These are phyloP conservation scores for Phyllopteryx taeniolatus DNA, from an alignment of 2,113 vertebrate genomes.

Conservation along the genomic window DNA sequence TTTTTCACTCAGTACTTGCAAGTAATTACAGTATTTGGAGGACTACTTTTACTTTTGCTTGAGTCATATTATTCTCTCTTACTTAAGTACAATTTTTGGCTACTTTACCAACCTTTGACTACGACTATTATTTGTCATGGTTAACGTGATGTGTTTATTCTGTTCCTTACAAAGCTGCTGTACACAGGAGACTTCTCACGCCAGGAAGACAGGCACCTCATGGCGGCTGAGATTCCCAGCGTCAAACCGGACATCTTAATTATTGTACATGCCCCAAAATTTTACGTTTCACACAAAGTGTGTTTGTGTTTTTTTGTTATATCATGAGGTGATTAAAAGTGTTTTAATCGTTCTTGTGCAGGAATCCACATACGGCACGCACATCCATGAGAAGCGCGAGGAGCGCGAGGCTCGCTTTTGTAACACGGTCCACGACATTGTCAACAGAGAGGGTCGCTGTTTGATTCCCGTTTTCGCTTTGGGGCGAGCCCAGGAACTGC, in stretches of 20 bases:
- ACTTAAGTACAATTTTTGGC: not conserved
- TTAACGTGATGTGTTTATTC: not conserved
- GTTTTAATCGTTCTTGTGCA: constrained; percentile 43
- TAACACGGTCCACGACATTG: constrained; percentile 95
- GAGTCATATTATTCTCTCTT: not conserved
- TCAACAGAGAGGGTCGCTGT: constrained; percentile 91
- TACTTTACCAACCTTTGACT: not conserved
- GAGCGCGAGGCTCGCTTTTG: constrained; percentile 95
- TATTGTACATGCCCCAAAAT: constrained; percentile 71
- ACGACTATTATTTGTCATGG: not conserved
- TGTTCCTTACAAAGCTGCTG: constrained; percentile 75
- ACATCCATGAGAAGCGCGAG: constrained; percentile 95
- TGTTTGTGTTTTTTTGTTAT: not conserved
- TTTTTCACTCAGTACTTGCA: no score
- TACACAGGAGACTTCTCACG: constrained; percentile 98
- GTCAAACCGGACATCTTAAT: constrained; percentile 98
- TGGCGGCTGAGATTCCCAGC: constrained; percentile 97
- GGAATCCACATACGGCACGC: constrained; percentile 96
- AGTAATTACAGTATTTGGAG: no score
- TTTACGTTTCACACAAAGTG: not conserved
- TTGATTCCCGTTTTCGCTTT: constrained; percentile 96
- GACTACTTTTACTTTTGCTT: not conserved
- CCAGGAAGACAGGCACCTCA: constrained; percentile 95
- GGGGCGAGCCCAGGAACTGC: constrained; percentile 92
- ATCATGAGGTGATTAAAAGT: not conserved